Percentiles rank a stretch among this genome's conserved stretches.
Evolutionary conservation across 2,888 invertebrate species (phyloP).

Genomic region (Ophion ellenae): DNA sequence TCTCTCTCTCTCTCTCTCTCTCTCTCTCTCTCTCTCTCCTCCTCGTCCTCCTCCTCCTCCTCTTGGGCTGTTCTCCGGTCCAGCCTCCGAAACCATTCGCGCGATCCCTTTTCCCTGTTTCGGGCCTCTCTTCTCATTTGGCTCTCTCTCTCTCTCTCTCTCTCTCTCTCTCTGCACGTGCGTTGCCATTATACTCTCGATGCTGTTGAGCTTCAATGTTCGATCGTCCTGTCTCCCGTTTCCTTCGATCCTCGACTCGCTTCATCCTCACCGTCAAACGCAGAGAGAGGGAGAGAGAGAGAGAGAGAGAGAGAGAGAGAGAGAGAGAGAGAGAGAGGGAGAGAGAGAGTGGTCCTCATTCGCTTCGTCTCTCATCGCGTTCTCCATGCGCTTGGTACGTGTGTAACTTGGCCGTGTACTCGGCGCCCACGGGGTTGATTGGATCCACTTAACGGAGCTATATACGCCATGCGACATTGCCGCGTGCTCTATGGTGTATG

Average conservation of each 20-base stretch:
- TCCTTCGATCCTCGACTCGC: slow-evolving; percentile 22
- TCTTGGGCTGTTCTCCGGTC: not conserved
- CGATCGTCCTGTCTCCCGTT: slow-evolving; percentile 43
- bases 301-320: slow-evolving; percentile 1
- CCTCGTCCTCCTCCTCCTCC: slow-evolving; percentile 3
- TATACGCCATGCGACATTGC: slow-evolving; percentile 81
- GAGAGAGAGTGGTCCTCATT: slow-evolving; percentile 56
- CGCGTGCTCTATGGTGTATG: slow-evolving; percentile 80
- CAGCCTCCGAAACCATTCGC: not conserved
- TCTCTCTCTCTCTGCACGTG: slow-evolving; percentile 24
- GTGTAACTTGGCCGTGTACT: slow-evolving; percentile 64
- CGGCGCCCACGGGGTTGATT: slow-evolving; percentile 81
- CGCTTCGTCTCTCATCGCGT: slow-evolving; percentile 58
- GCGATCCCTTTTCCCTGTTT: slow-evolving; percentile 57
- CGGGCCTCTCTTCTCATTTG: slow-evolving; percentile 64
- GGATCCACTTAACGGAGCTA: slow-evolving; percentile 82
- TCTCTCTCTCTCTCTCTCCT: slow-evolving; percentile 21
- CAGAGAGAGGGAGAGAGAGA: not conserved
- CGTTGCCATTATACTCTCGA: slow-evolving; percentile 52
- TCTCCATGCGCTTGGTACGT: slow-evolving; percentile 58
- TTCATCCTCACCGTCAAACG: slow-evolving; percentile 40
- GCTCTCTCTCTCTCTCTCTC: not conserved
- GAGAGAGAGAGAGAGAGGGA: not conserved
- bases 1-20: slow-evolving; percentile 42
- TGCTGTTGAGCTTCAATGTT: slow-evolving; percentile 51